Evolutionary conservation across 2,888 invertebrate species (phyloP).

Genomic region (Aradus depressus): DNA sequence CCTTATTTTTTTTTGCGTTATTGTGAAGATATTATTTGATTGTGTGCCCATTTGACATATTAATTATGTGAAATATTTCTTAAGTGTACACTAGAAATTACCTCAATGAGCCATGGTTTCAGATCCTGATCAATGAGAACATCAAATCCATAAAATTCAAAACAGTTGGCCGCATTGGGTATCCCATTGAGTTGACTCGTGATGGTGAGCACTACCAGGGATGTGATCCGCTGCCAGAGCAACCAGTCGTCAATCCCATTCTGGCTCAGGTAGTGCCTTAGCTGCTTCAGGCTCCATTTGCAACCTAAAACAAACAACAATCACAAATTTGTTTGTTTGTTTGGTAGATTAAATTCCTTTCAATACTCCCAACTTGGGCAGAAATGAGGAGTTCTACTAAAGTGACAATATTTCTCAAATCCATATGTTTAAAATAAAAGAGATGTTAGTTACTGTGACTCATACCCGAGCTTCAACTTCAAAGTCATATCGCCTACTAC

Average conservation of each 20-base stretch:
- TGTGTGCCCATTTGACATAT: no score
- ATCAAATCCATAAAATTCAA: conserved; percentile 86
- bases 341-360: background rate
- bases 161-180: conserved; percentile 63
- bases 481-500: no score
- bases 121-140: conserved; percentile 71
- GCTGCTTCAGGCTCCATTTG: conserved; percentile 73
- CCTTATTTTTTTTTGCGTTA: no score
- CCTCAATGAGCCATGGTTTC: conserved; percentile 83
- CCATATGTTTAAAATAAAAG: no score
- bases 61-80: no score
- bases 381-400: background rate
- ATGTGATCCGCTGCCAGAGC: conserved; percentile 65
- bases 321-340: background rate
- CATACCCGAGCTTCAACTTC: no score
- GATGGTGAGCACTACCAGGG: conserved; percentile 62
- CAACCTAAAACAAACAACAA: conserved; percentile 49
- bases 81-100: conserved; percentile 37
- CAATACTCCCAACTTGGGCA: background rate
- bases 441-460: no score
- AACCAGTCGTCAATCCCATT: conserved; percentile 65
- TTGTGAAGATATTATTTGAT: no score
- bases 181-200: conserved; percentile 61
- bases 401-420: no score
- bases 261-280: conserved; percentile 57